Evolutionary conservation across 1,140 invertebrate genomes (phyloP).

Genomic region (Tetramorium alpestre): DNA sequence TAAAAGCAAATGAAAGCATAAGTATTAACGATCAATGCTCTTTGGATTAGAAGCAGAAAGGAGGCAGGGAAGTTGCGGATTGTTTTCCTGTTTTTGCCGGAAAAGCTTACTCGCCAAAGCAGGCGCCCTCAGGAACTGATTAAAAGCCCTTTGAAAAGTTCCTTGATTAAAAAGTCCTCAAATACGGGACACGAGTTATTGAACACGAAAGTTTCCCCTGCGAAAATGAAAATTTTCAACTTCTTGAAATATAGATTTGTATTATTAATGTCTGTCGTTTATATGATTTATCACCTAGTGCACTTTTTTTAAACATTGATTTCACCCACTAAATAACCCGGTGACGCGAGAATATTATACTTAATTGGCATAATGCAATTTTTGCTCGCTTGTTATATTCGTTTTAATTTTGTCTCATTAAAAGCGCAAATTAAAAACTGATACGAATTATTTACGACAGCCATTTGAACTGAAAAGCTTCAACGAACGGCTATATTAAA

Average conservation of each 20-base stretch:
- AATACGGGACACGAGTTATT: slow-evolving; percentile 56
- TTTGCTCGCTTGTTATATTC: not conserved
- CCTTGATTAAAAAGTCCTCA: slow-evolving; percentile 62
- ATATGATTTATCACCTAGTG: slow-evolving; percentile 1
- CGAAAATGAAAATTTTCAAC: slow-evolving; percentile 47
- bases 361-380: not conserved
- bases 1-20: slow-evolving; percentile 18
- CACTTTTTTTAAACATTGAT: slow-evolving; percentile 5
- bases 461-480: not conserved
- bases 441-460: not conserved
- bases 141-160: slow-evolving; percentile 63
- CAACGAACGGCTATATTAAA: not conserved
- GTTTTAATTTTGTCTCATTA: not conserved
- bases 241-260: slow-evolving; percentile 21
- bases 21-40: slow-evolving; percentile 36
- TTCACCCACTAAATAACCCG: not conserved
- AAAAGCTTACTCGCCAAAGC: slow-evolving; percentile 47
- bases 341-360: not conserved
- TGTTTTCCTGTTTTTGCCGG: slow-evolving; percentile 33
- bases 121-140: slow-evolving; percentile 46
- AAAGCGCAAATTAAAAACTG: not conserved
- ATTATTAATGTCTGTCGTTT: slow-evolving; percentile 16
- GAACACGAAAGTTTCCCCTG: slow-evolving; percentile 46
- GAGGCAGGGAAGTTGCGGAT: slow-evolving; percentile 10
- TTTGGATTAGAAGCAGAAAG: slow-evolving; percentile 32